phyloP scores from a whole-genome alignment of 2,113 vertebrate species.

The Cyprinus carpio region DNA sequence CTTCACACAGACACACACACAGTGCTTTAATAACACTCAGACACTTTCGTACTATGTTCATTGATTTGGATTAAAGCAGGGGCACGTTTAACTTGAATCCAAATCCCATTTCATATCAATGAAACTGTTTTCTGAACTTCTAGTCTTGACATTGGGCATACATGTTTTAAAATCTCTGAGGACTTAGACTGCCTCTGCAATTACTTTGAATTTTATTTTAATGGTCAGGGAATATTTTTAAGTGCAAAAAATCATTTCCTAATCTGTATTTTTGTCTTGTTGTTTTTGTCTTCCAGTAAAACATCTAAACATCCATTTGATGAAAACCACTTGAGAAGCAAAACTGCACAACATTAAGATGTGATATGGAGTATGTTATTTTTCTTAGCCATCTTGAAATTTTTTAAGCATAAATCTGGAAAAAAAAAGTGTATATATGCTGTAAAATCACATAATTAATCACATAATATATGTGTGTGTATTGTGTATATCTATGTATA shows the following conservation, averaged over 20 bases:
- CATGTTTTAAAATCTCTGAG: background rate
- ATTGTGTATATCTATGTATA: too few relatives aligned
- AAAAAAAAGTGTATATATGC: background rate
- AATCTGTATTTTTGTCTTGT: background rate
- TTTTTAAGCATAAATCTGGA: background rate
- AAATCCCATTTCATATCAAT: constrained; percentile 3
- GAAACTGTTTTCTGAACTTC: background rate
- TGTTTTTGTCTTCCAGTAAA: background rate
- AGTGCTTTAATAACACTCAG: constrained; percentile 29
- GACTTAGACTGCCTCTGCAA: background rate
- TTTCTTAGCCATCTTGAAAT: background rate
- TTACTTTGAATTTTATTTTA: background rate
- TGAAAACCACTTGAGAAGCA: background rate
- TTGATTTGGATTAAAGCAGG: background rate
- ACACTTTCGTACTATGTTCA: background rate
- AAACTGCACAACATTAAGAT: background rate
- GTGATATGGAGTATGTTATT: background rate
- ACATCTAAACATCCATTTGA: background rate
- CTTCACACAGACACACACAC: constrained; percentile 39
- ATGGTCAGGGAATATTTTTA: background rate
- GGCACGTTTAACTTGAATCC: constrained; percentile 14
- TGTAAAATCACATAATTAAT: too few relatives aligned
- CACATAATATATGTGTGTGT: too few relatives aligned
- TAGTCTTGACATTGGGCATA: background rate
- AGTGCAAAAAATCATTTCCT: background rate